Percentiles rank a stretch among this genome's conserved stretches.
phyloP scores from a whole-genome alignment of 2,113 vertebrate species.

The Xyliphius kryptos region DNA sequence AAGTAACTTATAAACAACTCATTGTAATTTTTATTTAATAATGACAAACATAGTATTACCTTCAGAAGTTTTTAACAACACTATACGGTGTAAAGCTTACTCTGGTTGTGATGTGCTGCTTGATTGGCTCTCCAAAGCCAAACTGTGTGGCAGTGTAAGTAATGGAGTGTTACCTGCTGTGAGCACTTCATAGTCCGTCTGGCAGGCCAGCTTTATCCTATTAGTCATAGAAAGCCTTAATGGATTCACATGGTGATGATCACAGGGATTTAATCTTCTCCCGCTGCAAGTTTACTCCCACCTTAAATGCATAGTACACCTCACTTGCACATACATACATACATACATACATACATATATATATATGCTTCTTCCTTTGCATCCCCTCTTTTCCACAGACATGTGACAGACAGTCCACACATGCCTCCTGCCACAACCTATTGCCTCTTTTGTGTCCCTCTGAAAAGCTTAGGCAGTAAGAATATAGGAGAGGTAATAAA shows the following conservation, averaged over 20 bases:
- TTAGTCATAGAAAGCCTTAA: conserved; percentile 44
- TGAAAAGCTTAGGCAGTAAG: conserved; percentile 13
- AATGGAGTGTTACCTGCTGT: conserved; percentile 36
- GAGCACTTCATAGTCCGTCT: conserved; percentile 32
- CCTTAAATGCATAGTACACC: conserved; percentile 22
- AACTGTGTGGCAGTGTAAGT: conserved; percentile 21
- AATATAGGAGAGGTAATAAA: neutral
- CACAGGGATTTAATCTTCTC: conserved; percentile 45
- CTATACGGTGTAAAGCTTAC: neutral
- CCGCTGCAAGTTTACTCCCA: conserved; percentile 28
- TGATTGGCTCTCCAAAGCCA: conserved; percentile 23
- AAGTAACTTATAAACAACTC: too few species aligned
- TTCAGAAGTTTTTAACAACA: too few species aligned
- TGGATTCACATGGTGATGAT: conserved; percentile 44
- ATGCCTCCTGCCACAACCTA: conserved; percentile 41
- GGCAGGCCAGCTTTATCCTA: conserved; percentile 43
- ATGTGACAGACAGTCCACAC: conserved; percentile 25
- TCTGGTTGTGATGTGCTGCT: conserved; percentile 17
- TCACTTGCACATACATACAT: conserved; percentile 22
- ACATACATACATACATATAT: neutral
- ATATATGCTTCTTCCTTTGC: too few species aligned
- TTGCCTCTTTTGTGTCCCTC: conserved; percentile 38
- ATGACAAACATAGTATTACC: too few species aligned
- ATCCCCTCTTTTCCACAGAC: neutral
- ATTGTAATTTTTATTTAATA: too few species aligned